These are phyloP conservation scores for Arremon aurantiirostris DNA, from an alignment of 2,797 vertebrate species.

Conservation along the genomic window DNA sequence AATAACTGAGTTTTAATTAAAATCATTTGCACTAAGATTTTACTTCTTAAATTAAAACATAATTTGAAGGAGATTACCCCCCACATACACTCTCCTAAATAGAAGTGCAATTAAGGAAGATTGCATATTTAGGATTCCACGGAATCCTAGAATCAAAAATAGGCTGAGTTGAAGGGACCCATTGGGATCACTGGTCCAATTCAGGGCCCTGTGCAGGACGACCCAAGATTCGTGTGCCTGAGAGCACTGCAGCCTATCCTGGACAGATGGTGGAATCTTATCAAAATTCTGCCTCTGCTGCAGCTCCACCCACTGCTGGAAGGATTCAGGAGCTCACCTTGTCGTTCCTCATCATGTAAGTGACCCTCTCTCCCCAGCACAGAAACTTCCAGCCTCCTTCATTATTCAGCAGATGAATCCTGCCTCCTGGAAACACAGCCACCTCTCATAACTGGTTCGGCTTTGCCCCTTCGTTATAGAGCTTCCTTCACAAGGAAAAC, in stretches of 20 bases:
- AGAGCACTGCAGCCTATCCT: neutral
- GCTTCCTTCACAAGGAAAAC: neutral
- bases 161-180: neutral
- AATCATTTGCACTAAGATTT: neutral
- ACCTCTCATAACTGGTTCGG: neutral
- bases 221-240: neutral
- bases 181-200: rapidly evolving
- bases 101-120: neutral
- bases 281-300: neutral
- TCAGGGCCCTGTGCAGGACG: neutral
- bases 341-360: neutral
- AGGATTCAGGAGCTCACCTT: neutral
- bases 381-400: neutral
- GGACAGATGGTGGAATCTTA: neutral
- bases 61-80: neutral
- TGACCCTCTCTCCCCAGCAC: neutral
- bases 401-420: neutral
- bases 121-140: neutral
- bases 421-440: neutral
- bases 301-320: neutral
- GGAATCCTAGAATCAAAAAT: neutral
- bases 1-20: neutral
- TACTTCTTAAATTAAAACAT: neutral
- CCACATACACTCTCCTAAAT: neutral
- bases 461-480: neutral